phyloP scores from a whole-genome alignment of 2,797 vertebrate species.

The Cossypha niveicapilla region DNA sequence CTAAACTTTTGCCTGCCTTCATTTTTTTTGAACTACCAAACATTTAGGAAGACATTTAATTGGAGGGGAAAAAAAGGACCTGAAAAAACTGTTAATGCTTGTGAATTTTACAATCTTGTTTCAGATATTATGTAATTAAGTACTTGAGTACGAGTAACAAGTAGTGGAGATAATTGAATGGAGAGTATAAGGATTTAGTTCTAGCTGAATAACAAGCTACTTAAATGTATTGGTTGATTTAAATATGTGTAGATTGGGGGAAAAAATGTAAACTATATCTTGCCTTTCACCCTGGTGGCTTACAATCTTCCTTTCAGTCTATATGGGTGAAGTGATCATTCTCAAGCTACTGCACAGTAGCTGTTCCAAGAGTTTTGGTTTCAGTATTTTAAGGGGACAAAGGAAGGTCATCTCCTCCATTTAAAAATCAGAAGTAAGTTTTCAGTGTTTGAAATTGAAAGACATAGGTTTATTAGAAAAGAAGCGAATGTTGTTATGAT shows the following conservation, averaged over 20 bases:
- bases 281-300: not conserved
- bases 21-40: not conserved
- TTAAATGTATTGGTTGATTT: not conserved
- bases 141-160: not conserved
- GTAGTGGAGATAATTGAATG: not conserved
- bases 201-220: not conserved
- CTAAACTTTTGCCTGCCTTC: not conserved
- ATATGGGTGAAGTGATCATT: not conserved
- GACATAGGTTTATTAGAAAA: not conserved
- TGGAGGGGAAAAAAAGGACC: fast-evolving
- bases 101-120: not conserved
- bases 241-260: not conserved
- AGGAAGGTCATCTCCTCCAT: not conserved
- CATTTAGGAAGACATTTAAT: not conserved
- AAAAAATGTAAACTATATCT: not conserved
- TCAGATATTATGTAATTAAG: not conserved
- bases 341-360: not conserved
- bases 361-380: not conserved
- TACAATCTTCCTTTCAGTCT: not conserved
- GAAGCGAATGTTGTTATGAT: not conserved
- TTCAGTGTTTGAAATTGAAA: not conserved
- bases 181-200: not conserved
- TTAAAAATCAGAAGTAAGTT: not conserved
- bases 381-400: not conserved
- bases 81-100: not conserved